Evolutionary conservation across 2,113 vertebrate genomes (phyloP).

Genomic region (Ptilonorhynchus violaceus): DNA sequence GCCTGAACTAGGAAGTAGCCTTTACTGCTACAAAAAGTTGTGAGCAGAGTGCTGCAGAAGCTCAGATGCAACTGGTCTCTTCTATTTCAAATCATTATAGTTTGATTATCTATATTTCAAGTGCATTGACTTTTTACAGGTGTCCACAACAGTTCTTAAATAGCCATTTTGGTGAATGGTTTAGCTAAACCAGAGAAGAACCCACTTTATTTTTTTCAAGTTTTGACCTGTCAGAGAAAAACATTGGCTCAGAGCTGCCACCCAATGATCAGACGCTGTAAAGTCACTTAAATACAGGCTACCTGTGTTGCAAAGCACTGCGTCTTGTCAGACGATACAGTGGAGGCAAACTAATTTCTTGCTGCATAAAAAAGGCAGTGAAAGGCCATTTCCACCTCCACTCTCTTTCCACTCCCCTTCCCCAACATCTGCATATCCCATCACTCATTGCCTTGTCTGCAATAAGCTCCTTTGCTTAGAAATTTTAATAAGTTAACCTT

Average conservation of each 20-base stretch:
- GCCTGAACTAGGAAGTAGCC: background rate
- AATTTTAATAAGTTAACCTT: background rate
- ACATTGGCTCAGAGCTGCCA: conserved; percentile 54
- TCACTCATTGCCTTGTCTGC: background rate
- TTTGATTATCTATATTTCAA: background rate
- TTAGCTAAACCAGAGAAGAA: background rate
- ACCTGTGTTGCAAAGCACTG: background rate
- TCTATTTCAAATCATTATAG: background rate
- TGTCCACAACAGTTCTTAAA: background rate
- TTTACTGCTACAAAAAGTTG: background rate
- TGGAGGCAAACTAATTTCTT: background rate
- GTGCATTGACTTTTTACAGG: background rate
- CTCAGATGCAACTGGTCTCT: background rate
- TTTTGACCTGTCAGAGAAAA: background rate
- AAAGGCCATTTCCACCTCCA: background rate
- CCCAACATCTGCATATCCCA: background rate
- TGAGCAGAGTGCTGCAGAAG: background rate
- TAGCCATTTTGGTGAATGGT: background rate
- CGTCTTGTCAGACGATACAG: background rate
- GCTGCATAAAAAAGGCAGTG: background rate
- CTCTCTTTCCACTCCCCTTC: background rate
- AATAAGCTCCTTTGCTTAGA: background rate
- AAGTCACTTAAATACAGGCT: background rate
- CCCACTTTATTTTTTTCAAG: background rate
- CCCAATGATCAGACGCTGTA: conserved; percentile 28